A percentile compares a stretch with the other conserved stretches of the same genome.
These are phyloP conservation scores for Halichondria panicea DNA, from an alignment of 37 sponge, comb jelly and placozoan species.

Conservation along the genomic window DNA sequence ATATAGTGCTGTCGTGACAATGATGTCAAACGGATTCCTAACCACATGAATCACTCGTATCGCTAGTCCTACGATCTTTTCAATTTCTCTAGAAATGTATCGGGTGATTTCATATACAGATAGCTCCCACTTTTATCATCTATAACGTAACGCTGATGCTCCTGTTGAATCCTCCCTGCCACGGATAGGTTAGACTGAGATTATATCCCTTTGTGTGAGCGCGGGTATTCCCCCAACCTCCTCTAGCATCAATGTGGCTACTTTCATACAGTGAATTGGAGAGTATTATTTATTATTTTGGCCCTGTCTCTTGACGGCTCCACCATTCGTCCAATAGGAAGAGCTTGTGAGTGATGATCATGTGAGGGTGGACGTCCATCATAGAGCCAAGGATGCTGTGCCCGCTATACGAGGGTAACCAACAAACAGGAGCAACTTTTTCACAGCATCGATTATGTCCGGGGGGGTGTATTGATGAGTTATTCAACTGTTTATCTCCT, in stretches of 20 bases:
- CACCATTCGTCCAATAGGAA: constrained; percentile 16
- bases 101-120: too few relatives aligned
- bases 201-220: constrained; percentile 26
- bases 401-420: constrained; percentile 53
- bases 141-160: constrained; percentile 27
- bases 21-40: constrained; percentile 8
- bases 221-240: constrained; percentile 1
- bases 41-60: background rate
- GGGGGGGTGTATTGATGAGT: too few relatives aligned
- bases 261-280: constrained; percentile 30
- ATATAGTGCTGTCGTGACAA: background rate
- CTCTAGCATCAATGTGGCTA: background rate
- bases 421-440: constrained; percentile 51
- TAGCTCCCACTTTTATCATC: constrained; percentile 48
- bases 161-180: constrained; percentile 39
- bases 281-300: background rate
- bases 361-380: constrained; percentile 61
- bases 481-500: too few relatives aligned
- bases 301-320: background rate
- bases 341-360: constrained; percentile 50
- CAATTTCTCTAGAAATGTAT: too few relatives aligned
- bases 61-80: background rate
- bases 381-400: constrained; percentile 61
- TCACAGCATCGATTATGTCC: constrained; percentile 17
- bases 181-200: background rate